Base-by-base conservation (phyloP, 1,140 invertebrate genomes). In the Phocides pigmalion region DNA sequence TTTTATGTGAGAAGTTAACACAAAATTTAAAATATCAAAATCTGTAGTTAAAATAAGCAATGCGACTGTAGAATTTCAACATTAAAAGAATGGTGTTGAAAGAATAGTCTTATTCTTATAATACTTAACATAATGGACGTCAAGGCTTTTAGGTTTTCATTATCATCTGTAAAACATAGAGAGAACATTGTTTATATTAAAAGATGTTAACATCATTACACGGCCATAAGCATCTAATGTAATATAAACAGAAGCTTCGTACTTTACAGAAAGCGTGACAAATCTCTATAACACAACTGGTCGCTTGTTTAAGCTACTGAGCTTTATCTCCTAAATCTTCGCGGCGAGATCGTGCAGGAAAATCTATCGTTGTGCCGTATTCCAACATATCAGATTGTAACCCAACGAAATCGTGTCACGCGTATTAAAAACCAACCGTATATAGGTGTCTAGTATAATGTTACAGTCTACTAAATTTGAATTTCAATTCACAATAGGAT, bases 341-440 rank as follows among this genome's bases (percentile, higher is more conserved):
- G 64, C 64, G 54, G 54, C 62, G 63, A 80, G 72, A 80, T 80
- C 76, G 72, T 76, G 76, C 73, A 77, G 70, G 82, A 81, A 84
- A 84, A 88, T 81, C 74, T 72, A 76, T 68, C 68, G 64, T 67
- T 49, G 69, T 71, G 66, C 19, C 35, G 51, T 59, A 68, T 62
- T 68, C 41, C 62, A 47, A 66, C 64, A 68, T 73, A 81, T 83
- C 76, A 79, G 76, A 82, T 83, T 72, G 66, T 76, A 66, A 70
- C 65, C 61, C 64, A 50, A 68, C 68, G 64, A 82, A 81, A 78
- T 87, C 84, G 83, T 85, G 84, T 72, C 70, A 65, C 61, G 73
- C 56, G 82, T 75, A 86, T 88, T 88, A 84, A 84, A 79, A 79
- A 76, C 64, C 49, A 44, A 58, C 54, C 25, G 51, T 71, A 66